Conservation (phyloP, 2,113 vertebrate species). For the Gymnorhina tibicen region DNA sequence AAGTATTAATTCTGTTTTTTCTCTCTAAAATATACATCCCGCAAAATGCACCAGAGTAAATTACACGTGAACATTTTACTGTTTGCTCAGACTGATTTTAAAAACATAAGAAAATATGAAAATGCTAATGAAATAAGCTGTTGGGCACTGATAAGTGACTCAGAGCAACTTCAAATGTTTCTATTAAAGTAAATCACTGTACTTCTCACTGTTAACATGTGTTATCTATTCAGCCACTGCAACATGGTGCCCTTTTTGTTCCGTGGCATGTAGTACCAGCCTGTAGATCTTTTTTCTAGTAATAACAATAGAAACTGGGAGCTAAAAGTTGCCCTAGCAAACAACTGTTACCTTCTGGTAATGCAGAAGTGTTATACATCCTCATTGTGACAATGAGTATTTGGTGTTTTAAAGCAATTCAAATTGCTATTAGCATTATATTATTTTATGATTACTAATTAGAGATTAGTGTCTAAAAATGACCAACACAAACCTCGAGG, state of each 20-base stretch:
- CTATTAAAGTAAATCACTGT: slow-evolving; percentile 32
- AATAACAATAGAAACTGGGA: not conserved
- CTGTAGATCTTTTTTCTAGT: not conserved
- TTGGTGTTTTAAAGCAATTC: not conserved
- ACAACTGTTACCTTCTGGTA: not conserved
- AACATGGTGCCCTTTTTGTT: not conserved
- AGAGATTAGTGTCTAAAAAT: not conserved
- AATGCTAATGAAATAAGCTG: slow-evolving; percentile 70
- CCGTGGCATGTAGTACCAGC: not conserved
- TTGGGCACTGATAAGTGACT: slow-evolving; percentile 56
- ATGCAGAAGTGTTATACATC: not conserved
- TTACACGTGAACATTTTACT: not conserved
- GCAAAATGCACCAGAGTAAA: not conserved
- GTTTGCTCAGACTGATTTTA: slow-evolving; percentile 23
- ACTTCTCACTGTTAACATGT: not conserved
- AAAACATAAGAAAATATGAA: slow-evolving; percentile 35
- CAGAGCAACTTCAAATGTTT: slow-evolving; percentile 50
- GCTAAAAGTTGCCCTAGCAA: not conserved
- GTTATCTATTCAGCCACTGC: slow-evolving; percentile 44
- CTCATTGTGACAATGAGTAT: not conserved
- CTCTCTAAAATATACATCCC: not conserved
- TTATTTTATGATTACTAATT: not conserved
- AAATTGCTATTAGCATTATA: not conserved
- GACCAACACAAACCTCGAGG: not conserved
- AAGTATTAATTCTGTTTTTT: not conserved